Percentiles rank a stretch among this genome's conserved stretches.
phyloP scores from a whole-genome alignment of 1,140 invertebrate species.

The Nephila pilipes region DNA sequence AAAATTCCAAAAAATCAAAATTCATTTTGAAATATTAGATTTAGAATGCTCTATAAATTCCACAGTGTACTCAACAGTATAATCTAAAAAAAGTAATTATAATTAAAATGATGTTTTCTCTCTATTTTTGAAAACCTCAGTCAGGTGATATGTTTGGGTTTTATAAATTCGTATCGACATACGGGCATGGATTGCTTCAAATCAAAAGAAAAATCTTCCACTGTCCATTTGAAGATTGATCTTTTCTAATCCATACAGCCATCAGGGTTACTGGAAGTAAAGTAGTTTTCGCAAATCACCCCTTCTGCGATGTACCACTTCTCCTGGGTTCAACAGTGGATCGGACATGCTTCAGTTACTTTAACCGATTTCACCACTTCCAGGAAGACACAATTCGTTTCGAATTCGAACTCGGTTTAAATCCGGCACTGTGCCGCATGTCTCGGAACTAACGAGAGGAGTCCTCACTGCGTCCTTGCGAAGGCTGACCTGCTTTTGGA shows the following conservation, averaged over 20 bases:
- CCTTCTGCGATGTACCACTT: neutral
- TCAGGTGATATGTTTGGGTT: too few relatives aligned
- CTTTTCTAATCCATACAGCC: neutral
- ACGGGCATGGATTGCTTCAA: neutral
- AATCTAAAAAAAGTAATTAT: too few relatives aligned
- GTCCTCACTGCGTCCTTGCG: slow-evolving; percentile 8
- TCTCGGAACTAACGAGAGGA: neutral
- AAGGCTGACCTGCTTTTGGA: slow-evolving; percentile 45
- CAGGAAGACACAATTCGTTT: neutral
- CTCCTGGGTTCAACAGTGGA: neutral
- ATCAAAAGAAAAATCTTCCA: neutral
- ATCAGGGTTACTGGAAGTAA: neutral
- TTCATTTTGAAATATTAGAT: too few relatives aligned
- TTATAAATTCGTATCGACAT: too few relatives aligned
- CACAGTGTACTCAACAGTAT: too few relatives aligned
- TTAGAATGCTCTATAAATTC: too few relatives aligned
- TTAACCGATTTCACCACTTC: slow-evolving; percentile 47
- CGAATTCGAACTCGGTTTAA: neutral
- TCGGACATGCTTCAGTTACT: neutral
- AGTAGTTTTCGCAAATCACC: neutral
- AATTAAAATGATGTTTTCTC: too few relatives aligned
- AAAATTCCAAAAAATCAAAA: too few relatives aligned
- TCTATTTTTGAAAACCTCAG: too few relatives aligned
- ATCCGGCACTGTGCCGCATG: neutral
- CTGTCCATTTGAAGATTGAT: neutral